Percentiles rank a stretch among this genome's conserved stretches.
Evolutionary conservation across 2,797 vertebrate genomes (phyloP).

Genomic region (Gymnopithys bicolor): DNA sequence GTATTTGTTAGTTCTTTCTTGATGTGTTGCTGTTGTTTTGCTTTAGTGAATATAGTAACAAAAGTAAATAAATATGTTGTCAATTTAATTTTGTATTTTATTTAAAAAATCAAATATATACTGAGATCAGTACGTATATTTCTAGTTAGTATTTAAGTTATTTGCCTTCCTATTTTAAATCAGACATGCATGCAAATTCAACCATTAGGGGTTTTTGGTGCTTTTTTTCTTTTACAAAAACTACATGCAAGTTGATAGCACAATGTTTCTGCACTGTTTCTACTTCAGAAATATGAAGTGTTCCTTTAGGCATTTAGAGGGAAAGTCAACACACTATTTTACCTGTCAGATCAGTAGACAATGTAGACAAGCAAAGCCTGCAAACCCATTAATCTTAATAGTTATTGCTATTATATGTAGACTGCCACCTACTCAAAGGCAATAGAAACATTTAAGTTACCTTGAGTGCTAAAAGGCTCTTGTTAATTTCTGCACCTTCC

Average conservation of each 20-base stretch:
- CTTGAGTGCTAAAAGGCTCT: conserved; percentile 98
- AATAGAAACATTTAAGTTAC: conserved; percentile 73
- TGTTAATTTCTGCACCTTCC: conserved; percentile 98
- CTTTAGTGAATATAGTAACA: neutral
- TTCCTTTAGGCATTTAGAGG: neutral
- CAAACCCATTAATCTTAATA: neutral
- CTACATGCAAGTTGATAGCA: neutral
- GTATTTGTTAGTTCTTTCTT: neutral
- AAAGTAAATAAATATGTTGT: neutral
- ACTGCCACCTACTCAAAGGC: conserved; percentile 3
- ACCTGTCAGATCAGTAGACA: neutral
- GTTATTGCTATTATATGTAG: neutral
- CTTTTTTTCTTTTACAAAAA: neutral
- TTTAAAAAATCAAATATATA: neutral
- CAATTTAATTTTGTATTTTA: neutral
- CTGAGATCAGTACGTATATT: neutral
- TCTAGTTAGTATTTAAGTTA: neutral
- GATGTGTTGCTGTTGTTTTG: neutral
- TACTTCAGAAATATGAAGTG: neutral
- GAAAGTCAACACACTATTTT: neutral
- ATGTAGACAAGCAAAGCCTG: neutral
- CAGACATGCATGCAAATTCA: neutral
- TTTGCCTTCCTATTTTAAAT: neutral
- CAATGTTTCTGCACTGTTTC: neutral
- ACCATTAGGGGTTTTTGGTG: neutral